phyloP scores from a whole-genome alignment of 2,888 invertebrate genomes.

The Ceratothoa steindachneri region DNA sequence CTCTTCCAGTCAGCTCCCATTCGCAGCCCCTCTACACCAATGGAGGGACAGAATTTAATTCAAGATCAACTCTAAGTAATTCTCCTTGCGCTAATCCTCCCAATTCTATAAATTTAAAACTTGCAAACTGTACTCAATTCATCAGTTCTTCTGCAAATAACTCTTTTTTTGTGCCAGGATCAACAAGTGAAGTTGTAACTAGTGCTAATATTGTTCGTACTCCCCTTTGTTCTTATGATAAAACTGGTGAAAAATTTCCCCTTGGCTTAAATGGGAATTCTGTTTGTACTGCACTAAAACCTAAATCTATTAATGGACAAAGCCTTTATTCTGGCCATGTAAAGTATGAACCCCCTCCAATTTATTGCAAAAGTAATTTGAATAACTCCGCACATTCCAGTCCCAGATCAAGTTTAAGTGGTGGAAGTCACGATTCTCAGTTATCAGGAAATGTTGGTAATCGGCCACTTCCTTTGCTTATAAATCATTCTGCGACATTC shows the following conservation, averaged over 20 bases:
- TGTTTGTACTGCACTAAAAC: not conserved
- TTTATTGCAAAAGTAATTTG: constrained; percentile 25
- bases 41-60: not conserved
- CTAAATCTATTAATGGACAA: constrained; percentile 35
- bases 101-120: not conserved
- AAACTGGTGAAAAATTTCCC: not conserved
- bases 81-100: not conserved
- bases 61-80: not conserved
- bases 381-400: constrained; percentile 44
- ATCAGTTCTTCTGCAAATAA: not conserved
- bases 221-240: not conserved
- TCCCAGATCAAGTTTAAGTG: constrained; percentile 43
- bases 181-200: too few species aligned
- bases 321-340: constrained; percentile 45
- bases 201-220: not conserved
- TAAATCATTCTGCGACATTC: constrained; percentile 46
- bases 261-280: constrained; percentile 11
- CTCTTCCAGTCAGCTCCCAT: not conserved
- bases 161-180: not conserved
- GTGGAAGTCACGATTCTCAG: constrained; percentile 46
- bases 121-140: not conserved
- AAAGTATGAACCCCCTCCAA: constrained; percentile 43
- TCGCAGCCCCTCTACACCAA: not conserved
- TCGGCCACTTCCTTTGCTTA: not conserved
- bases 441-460: constrained; percentile 1